phyloP scores from a whole-genome alignment of 2,888 invertebrate species.

The Acronicta aceris region DNA sequence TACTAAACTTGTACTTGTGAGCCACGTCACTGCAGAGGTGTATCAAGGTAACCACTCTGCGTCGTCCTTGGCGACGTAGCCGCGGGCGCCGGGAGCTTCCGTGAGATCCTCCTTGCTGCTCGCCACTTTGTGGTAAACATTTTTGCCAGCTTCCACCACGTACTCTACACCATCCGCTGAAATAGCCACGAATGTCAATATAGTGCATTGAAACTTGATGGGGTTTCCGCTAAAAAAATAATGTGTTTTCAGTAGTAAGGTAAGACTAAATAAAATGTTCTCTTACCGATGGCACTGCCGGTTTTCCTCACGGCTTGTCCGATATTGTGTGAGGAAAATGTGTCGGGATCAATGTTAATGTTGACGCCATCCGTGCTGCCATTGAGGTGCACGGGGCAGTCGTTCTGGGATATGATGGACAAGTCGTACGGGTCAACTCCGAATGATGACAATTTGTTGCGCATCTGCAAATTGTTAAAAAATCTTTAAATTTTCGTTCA shows the following conservation, averaged over 20 bases:
- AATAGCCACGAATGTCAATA: conserved; percentile 8
- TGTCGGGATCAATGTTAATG: conserved; percentile 93
- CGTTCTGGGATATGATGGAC: conserved; percentile 92
- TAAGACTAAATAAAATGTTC: background rate
- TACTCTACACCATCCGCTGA: conserved; percentile 91
- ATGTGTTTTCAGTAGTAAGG: background rate
- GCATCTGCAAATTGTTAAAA: conserved; percentile 81
- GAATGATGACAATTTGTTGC: conserved; percentile 89
- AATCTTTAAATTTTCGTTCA: too few relatives aligned
- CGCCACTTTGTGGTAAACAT: conserved; percentile 91
- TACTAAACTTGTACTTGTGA: conserved; percentile 28
- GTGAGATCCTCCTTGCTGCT: conserved; percentile 83
- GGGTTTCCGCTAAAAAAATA: too few relatives aligned
- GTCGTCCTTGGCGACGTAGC: conserved; percentile 74
- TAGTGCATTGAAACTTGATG: background rate
- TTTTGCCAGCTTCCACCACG: conserved; percentile 91
- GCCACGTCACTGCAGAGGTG: background rate
- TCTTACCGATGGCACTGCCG: conserved; percentile 91
- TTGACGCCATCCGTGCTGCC: conserved; percentile 89
- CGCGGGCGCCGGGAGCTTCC: conserved; percentile 65
- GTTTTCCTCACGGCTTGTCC: conserved; percentile 92
- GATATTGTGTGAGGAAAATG: conserved; percentile 93
- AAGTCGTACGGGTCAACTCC: conserved; percentile 94
- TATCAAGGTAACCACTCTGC: conserved; percentile 89
- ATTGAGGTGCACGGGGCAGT: conserved; percentile 91